Percentiles rank a stretch among this genome's conserved stretches.
These are phyloP conservation scores for Lycaena phlaeas DNA, from an alignment of 2,888 invertebrate genomes.

Conservation along the genomic window DNA sequence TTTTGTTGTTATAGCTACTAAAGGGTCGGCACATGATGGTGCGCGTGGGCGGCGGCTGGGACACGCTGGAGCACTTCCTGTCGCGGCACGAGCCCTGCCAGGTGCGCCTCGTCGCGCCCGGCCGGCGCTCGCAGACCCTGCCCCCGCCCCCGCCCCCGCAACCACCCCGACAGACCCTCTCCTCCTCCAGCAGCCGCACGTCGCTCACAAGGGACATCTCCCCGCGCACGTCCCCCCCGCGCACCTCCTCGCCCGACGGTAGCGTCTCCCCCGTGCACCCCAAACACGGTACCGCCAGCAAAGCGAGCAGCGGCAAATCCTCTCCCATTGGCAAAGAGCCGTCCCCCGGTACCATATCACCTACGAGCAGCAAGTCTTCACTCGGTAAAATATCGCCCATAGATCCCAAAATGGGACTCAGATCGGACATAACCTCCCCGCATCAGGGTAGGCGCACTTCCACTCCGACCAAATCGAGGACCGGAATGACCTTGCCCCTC, in stretches of 20 bases:
- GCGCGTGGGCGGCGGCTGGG: conserved; percentile 95
- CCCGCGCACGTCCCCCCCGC: conserved; percentile 14
- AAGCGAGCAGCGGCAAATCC: conserved; percentile 26
- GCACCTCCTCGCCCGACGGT: conserved; percentile 15
- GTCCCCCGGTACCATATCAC: conserved; percentile 34
- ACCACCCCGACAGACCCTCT: conserved; percentile 14
- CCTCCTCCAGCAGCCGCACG: conserved; percentile 9
- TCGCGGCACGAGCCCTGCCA: conserved; percentile 90
- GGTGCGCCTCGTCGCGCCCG: conserved; percentile 73
- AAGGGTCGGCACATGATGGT: conserved; percentile 97
- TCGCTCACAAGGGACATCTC: conserved; percentile 9
- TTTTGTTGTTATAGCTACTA: conserved; percentile 75
- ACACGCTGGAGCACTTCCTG: conserved; percentile 93
- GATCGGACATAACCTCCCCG: conserved; percentile 36
- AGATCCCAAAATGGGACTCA: conserved; percentile 25
- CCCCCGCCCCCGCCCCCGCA: conserved; percentile 16
- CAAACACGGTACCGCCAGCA: neutral
- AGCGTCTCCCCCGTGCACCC: conserved; percentile 27
- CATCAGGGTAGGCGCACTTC: conserved; percentile 32
- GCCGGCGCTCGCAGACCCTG: conserved; percentile 37
- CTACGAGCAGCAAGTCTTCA: conserved; percentile 40
- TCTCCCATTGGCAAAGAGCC: conserved; percentile 33
- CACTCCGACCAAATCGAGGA: conserved; percentile 34
- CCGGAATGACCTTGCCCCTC: conserved; percentile 46
- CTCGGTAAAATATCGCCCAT: conserved; percentile 41